Evolutionary conservation across 2,888 invertebrate species (phyloP), one percentile per base, ranked within the genome.

Genomic region (Cyclophora punctaria): DNA sequence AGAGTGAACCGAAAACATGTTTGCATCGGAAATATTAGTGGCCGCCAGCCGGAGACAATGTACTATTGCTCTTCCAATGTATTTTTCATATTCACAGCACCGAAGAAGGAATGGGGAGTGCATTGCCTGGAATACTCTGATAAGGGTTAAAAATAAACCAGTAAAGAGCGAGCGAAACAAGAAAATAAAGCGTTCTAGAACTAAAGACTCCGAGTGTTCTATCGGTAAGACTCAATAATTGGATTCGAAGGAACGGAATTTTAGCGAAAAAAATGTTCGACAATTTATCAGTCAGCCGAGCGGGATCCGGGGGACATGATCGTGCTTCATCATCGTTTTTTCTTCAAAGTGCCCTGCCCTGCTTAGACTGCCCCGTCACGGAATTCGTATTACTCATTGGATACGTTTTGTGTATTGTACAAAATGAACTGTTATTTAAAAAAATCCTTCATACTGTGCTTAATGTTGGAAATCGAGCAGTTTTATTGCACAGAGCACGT

Each of bases 281-380:
- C 80, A 79, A 82, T 83, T 83, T 82, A 73, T 83, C 83, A 80
- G 80, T 76, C 76, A 78, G 78, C 73, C 69, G 72, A 73, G 76
- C 67, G 71, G 72, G 77, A 73, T 75, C 69, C 71, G 63, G 65
- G 70, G 63, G 76, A 74, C 78, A 78, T 80, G 80, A 79, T 80
- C 80, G 78, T 76, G 81, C 79, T 81, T 78, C 81, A 83, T 85
- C 82, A 84, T 83, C 76, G 76, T 80, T 83, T 83, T 80, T 79
- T 75, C 72, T 71, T 73, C 75, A 78, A 80, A 80, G 71, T 74
- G 71, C 69, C 67, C 67, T 64, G 64, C 69, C 69, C 71, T 63
- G 58, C 64, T 57, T 61, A 58, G 58, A 57, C 69, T 67, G 59
- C 73, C 66, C 64, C 66, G 62, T 71, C 69, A 70, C 69, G 72